Conservation (phyloP, 2,888 invertebrate genomes). For the Blomia tropicalis region DNA sequence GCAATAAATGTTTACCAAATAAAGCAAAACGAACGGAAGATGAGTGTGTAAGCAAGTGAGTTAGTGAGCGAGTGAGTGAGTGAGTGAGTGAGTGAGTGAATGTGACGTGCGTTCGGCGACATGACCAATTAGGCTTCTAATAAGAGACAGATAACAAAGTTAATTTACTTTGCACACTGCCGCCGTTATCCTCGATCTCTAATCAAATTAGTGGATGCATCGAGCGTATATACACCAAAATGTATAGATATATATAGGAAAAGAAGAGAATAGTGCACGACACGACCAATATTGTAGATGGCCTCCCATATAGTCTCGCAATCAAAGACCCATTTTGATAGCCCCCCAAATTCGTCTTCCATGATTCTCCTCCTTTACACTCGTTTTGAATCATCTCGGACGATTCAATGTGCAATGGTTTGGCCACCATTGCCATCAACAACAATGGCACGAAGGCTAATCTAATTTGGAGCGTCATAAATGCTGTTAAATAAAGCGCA, state of each 20-base stretch:
- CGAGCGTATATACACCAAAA: too few relatives aligned
- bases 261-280: too few relatives aligned
- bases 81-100: too few relatives aligned
- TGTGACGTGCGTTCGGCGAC: background rate
- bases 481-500: constrained; percentile 9
- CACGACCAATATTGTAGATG: too few relatives aligned
- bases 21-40: constrained; percentile 1
- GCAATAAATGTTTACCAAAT: constrained; percentile 8
- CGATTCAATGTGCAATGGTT: too few relatives aligned
- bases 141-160: constrained; percentile 8
- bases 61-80: too few relatives aligned
- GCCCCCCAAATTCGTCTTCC: background rate
- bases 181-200: background rate
- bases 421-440: background rate
- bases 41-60: too few relatives aligned
- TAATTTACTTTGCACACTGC: constrained; percentile 6
- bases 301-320: background rate
- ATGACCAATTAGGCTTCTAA: constrained; percentile 9
- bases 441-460: background rate
- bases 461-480: constrained; percentile 14
- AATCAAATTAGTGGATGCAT: constrained; percentile 13
- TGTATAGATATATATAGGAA: too few relatives aligned
- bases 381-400: too few relatives aligned
- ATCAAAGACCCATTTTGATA: constrained; percentile 12
- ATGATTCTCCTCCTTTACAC: background rate